phyloP scores from a whole-genome alignment of 2,888 invertebrate genomes.

The Ennomos quercinarius region DNA sequence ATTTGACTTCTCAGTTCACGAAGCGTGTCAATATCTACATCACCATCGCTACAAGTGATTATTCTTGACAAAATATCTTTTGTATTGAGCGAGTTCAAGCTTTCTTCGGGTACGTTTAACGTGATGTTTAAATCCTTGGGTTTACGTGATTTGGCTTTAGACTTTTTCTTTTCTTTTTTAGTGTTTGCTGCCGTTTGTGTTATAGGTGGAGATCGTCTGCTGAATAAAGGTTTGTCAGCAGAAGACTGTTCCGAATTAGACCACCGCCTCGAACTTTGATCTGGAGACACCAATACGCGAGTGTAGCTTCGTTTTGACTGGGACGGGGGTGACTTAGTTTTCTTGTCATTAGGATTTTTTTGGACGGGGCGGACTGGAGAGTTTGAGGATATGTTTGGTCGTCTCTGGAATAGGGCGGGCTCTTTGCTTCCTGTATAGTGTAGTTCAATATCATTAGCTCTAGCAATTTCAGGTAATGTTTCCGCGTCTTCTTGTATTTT shows the following conservation, averaged over 20 bases:
- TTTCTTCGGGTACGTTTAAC: slow-evolving; percentile 75
- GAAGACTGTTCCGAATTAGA: slow-evolving; percentile 28
- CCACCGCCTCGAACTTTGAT: slow-evolving; percentile 54
- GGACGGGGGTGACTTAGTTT: slow-evolving; percentile 26
- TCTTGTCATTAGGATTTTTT: slow-evolving; percentile 25
- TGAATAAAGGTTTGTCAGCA: slow-evolving; percentile 60
- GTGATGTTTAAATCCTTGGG: slow-evolving; percentile 74
- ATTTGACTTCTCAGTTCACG: slow-evolving; percentile 78
- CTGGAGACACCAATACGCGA: slow-evolving; percentile 74
- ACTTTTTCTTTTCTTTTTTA: slow-evolving; percentile 71
- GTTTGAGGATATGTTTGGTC: slow-evolving; percentile 60
- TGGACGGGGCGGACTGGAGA: slow-evolving; percentile 37
- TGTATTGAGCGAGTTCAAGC: slow-evolving; percentile 70
- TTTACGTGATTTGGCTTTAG: slow-evolving; percentile 50
- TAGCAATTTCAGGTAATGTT: slow-evolving; percentile 72
- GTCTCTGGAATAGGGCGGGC: slow-evolving; percentile 74
- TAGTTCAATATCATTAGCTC: slow-evolving; percentile 65
- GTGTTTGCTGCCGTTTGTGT: slow-evolving; percentile 55
- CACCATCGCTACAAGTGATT: slow-evolving; percentile 72
- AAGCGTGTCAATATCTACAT: slow-evolving; percentile 79
- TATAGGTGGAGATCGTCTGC: slow-evolving; percentile 62
- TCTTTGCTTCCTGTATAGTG: slow-evolving; percentile 71
- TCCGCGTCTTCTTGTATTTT: slow-evolving; percentile 55
- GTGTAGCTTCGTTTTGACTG: slow-evolving; percentile 61
- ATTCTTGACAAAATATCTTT: slow-evolving; percentile 76